These are phyloP conservation scores for Polietes domitor DNA, from an alignment of 2,888 invertebrate species.

Conservation along the genomic window DNA sequence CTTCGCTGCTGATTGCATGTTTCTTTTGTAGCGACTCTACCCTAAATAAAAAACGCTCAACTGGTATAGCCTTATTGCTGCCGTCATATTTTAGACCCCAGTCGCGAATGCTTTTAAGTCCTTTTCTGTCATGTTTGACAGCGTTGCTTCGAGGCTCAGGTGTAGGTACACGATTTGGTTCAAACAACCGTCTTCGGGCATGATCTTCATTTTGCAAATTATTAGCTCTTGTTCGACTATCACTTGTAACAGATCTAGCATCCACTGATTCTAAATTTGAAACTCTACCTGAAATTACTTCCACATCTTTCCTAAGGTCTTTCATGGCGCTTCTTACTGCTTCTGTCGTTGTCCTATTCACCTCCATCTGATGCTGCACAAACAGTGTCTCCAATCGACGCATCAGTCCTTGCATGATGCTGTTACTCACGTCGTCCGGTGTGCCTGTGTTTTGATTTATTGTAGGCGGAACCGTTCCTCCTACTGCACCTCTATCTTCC, in stretches of 20 bases:
- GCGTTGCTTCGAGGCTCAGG: background rate
- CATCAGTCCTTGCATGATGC: background rate
- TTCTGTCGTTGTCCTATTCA: background rate
- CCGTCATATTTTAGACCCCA: constrained; percentile 4
- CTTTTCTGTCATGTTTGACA: background rate
- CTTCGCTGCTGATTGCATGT: background rate
- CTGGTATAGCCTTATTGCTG: background rate
- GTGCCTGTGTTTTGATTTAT: background rate
- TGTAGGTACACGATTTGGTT: background rate
- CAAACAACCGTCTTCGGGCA: background rate
- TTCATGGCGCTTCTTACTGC: background rate
- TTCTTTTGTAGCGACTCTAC: constrained; percentile 2
- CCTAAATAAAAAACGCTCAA: background rate
- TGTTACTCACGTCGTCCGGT: background rate
- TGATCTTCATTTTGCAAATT: background rate
- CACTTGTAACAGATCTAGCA: too few species aligned
- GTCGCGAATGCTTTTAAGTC: background rate
- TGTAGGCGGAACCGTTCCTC: background rate
- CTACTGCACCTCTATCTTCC: background rate
- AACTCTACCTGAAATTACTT: background rate
- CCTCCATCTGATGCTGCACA: constrained; percentile 17
- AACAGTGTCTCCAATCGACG: background rate
- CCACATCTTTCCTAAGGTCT: background rate
- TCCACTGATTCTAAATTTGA: background rate
- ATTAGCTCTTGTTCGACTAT: too few species aligned